A percentile compares a stretch with the other conserved stretches of the same genome.
Conservation (phyloP, 2,113 vertebrate genomes). For the Puntigrus tetrazona region DNA sequence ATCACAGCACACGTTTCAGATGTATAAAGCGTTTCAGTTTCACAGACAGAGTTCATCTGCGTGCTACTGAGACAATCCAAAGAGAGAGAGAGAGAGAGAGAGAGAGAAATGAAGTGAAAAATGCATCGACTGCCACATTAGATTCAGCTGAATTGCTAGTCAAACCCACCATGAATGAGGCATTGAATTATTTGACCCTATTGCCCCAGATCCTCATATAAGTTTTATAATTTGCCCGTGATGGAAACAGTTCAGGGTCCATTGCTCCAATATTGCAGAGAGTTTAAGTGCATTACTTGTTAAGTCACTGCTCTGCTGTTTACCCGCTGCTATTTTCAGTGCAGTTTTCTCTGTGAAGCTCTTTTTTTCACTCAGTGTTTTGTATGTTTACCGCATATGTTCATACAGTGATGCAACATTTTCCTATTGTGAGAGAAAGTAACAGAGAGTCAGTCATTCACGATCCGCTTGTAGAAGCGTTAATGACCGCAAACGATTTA, state of each 20-base stretch:
- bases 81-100: conserved; percentile 11
- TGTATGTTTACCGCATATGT: neutral
- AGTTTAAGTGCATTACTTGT: conserved; percentile 51
- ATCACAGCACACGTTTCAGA: conserved; percentile 10
- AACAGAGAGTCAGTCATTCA: neutral
- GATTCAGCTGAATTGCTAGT: conserved; percentile 57
- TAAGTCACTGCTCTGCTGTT: conserved; percentile 24
- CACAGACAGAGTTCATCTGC: conserved; percentile 39
- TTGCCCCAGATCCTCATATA: conserved; percentile 46
- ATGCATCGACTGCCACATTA: conserved; percentile 57
- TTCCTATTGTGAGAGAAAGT: neutral
- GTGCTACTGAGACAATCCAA: conserved; percentile 38
- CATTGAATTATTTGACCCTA: conserved; percentile 51
- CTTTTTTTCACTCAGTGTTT: neutral
- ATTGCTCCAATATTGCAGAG: conserved; percentile 25
- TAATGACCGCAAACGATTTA: neutral
- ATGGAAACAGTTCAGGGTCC: conserved; percentile 41
- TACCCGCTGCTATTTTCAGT: neutral
- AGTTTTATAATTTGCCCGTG: conserved; percentile 25
- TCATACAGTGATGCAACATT: neutral
- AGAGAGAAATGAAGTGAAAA: conserved; percentile 57
- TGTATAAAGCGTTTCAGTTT: conserved; percentile 46
- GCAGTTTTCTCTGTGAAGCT: neutral
- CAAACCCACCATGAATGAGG: conserved; percentile 49
- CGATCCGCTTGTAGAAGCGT: neutral